phyloP scores from a whole-genome alignment of 2,113 vertebrate genomes.

The Plecturocebus donacophilus region DNA sequence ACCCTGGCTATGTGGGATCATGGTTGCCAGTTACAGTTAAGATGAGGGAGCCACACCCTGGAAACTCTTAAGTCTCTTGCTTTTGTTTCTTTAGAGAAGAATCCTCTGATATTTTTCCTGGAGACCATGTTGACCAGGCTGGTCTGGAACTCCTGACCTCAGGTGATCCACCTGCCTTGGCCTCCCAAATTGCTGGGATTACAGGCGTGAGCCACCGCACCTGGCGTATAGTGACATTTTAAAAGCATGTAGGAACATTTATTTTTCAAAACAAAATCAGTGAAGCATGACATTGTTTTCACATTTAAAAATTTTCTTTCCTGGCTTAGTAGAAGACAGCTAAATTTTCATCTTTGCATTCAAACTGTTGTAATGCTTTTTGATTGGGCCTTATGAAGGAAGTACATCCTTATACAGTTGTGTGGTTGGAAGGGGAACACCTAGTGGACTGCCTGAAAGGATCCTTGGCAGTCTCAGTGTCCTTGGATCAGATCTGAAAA shows the following conservation, averaged over 20 bases:
- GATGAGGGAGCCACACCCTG: background rate
- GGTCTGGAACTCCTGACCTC: no score
- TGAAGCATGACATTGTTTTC: background rate
- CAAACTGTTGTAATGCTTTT: background rate
- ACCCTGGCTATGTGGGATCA: background rate
- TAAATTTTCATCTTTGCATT: background rate
- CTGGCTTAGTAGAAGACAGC: background rate
- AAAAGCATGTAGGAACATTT: background rate
- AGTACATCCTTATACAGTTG: no score
- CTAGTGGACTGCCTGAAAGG: background rate
- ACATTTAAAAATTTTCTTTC: background rate
- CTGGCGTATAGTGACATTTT: no score
- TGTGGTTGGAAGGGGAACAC: background rate
- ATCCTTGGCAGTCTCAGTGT: background rate
- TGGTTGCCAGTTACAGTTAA: background rate
- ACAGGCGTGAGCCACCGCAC: no score
- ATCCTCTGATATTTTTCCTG: background rate
- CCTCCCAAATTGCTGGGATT: no score
- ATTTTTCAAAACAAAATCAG: background rate
- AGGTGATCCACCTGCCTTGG: no score
- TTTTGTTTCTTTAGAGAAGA: conserved; percentile 5
- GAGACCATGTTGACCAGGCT: background rate
- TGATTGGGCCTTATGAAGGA: background rate
- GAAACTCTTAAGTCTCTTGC: background rate
- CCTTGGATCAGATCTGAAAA: background rate